Conservation (phyloP, 2,888 invertebrate genomes). For the Platycheirus albimanus region DNA sequence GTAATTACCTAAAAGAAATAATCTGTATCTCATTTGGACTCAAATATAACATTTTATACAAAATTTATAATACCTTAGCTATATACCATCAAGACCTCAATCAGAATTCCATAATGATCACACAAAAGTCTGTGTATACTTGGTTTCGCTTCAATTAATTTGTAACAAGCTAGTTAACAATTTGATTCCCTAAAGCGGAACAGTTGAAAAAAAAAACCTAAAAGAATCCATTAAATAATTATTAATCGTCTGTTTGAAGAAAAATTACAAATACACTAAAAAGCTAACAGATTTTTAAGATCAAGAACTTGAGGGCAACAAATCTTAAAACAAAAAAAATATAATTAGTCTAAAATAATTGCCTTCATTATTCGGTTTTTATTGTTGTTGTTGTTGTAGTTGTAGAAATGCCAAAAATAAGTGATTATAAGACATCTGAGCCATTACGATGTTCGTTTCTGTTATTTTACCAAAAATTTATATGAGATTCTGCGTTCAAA, state of each 20-base stretch:
- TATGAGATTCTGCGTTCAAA: too few species aligned
- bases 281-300: conserved; percentile 2
- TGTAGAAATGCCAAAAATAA: conserved; percentile 49
- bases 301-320: conserved; percentile 17
- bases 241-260: too few species aligned
- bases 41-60: too few species aligned
- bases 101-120: conserved; percentile 56
- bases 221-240: too few species aligned
- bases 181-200: conserved; percentile 60
- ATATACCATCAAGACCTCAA: neutral
- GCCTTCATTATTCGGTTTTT: conserved; percentile 54
- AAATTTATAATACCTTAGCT: too few species aligned
- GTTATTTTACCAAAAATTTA: neutral
- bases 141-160: conserved; percentile 68
- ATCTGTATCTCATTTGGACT: neutral
- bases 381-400: neutral
- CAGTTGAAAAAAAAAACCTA: conserved; percentile 1
- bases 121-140: conserved; percentile 38
- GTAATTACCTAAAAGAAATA: conserved; percentile 1
- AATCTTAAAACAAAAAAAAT: neutral
- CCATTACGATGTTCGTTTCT: conserved; percentile 1
- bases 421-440: conserved; percentile 35
- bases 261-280: neutral
- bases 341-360: conserved; percentile 73
- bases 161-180: conserved; percentile 67